These are phyloP conservation scores for Drosophila formosana DNA, from an alignment of 2,888 invertebrate species.

Conservation along the genomic window DNA sequence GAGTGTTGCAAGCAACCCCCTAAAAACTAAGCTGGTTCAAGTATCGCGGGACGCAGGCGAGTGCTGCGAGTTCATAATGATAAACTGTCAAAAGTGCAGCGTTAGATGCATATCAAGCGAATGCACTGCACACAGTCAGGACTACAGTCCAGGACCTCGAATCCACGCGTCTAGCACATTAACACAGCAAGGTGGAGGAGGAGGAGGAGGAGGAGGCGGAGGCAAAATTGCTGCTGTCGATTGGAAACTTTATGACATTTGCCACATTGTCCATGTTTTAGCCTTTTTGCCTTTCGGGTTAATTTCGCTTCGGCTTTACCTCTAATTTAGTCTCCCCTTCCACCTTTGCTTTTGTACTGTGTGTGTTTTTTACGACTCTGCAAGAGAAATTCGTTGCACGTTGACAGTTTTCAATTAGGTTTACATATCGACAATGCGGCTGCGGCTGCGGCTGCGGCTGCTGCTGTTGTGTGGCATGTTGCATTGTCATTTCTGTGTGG, in stretches of 20 bases:
- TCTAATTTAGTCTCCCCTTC: slow-evolving; percentile 1
- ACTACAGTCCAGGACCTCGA: slow-evolving; percentile 9
- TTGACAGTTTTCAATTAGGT: slow-evolving; percentile 71
- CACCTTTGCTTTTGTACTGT: not conserved
- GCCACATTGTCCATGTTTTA: not conserved
- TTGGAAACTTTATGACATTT: slow-evolving; percentile 65
- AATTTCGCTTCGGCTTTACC: slow-evolving; percentile 50
- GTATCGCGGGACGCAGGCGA: too few relatives aligned
- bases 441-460: too few relatives aligned
- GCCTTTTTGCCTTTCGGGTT: slow-evolving; percentile 38
- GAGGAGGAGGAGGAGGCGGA: slow-evolving; percentile 16
- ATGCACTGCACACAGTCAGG: too few relatives aligned
- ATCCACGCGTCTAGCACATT: slow-evolving; percentile 72
- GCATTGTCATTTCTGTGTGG: slow-evolving; percentile 10
- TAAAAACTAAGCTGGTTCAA: slow-evolving; percentile 22
- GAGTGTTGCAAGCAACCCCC: slow-evolving; percentile 15
- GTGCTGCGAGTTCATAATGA: slow-evolving; percentile 49
- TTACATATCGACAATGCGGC: not conserved
- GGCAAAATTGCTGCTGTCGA: slow-evolving; percentile 52
- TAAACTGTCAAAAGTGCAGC: slow-evolving; percentile 63
- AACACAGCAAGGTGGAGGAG: slow-evolving; percentile 38
- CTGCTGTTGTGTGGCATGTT: slow-evolving; percentile 45
- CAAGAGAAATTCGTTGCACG: slow-evolving; percentile 50
- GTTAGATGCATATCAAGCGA: slow-evolving; percentile 56
- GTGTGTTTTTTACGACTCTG: slow-evolving; percentile 38